Evolutionary conservation across 2,113 vertebrate genomes (phyloP).

Genomic region (Actinemys pallida): DNA sequence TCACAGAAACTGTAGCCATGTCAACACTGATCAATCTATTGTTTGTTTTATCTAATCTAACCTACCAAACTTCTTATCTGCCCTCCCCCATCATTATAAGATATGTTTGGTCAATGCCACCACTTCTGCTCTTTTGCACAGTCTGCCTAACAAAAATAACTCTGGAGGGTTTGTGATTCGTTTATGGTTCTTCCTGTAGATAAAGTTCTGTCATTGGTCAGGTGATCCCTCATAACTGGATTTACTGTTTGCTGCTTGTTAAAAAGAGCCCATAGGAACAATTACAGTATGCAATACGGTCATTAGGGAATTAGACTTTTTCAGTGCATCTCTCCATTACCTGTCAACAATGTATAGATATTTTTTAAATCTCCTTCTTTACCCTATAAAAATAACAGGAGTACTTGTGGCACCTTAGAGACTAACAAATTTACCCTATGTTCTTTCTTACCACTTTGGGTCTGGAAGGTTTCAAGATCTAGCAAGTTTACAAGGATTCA

Average conservation of each 20-base stretch:
- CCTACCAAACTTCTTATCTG: conserved; percentile 48
- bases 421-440: not conserved
- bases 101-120: not conserved
- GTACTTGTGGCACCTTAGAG: too few species aligned
- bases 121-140: conserved; percentile 61
- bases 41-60: not conserved
- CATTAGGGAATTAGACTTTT: not conserved
- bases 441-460: conserved; percentile 3
- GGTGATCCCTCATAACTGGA: not conserved
- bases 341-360: not conserved
- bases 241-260: fast-evolving
- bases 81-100: fast-evolving
- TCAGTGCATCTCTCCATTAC: fast-evolving
- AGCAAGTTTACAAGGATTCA: conserved; percentile 19
- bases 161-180: conserved; percentile 3
- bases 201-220: not conserved
- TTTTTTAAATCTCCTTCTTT: conserved; percentile 1
- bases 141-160: conserved; percentile 47
- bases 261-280: not conserved
- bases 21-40: not conserved
- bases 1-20: not conserved
- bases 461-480: not conserved
- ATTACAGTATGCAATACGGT: not conserved
- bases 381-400: too few species aligned
- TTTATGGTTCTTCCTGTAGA: not conserved